Percentiles rank a stretch among this genome's conserved stretches.
These are phyloP conservation scores for Apolygus lucorum DNA, from an alignment of 1,140 invertebrate species.

Conservation along the genomic window DNA sequence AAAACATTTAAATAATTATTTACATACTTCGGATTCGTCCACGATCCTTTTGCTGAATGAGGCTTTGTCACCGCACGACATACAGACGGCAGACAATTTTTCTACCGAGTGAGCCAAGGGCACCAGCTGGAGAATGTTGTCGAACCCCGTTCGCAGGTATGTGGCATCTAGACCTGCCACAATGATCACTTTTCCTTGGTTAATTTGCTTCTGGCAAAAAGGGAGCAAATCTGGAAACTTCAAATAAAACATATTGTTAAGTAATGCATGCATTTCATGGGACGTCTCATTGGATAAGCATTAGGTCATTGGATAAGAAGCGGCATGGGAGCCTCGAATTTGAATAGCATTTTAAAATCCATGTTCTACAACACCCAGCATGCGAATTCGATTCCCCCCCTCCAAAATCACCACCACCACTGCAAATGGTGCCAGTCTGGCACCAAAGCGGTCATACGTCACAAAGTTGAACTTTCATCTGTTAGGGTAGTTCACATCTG, in stretches of 20 bases:
- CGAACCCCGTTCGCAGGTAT: constrained; percentile 50
- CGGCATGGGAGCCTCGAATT: background rate
- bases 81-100: constrained; percentile 54
- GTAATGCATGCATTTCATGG: no score
- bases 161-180: constrained; percentile 57
- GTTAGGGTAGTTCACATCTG: no score
- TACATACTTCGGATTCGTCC: constrained; percentile 37
- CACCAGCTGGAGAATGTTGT: constrained; percentile 48
- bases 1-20: no score
- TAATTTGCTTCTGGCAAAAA: constrained; percentile 51
- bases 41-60: constrained; percentile 51
- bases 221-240: constrained; percentile 47
- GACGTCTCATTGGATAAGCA: no score
- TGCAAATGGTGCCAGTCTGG: no score
- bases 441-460: no score
- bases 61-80: constrained; percentile 49
- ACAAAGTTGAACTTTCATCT: no score
- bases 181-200: constrained; percentile 52
- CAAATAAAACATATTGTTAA: constrained; percentile 17
- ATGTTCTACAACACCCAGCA: no score
- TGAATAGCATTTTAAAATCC: no score
- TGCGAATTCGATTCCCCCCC: background rate
- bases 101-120: constrained; percentile 53
- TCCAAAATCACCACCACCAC: background rate
- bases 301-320: no score